phyloP scores from a whole-genome alignment of 2,797 vertebrate genomes.

The Paratrypauchen microcephalus region DNA sequence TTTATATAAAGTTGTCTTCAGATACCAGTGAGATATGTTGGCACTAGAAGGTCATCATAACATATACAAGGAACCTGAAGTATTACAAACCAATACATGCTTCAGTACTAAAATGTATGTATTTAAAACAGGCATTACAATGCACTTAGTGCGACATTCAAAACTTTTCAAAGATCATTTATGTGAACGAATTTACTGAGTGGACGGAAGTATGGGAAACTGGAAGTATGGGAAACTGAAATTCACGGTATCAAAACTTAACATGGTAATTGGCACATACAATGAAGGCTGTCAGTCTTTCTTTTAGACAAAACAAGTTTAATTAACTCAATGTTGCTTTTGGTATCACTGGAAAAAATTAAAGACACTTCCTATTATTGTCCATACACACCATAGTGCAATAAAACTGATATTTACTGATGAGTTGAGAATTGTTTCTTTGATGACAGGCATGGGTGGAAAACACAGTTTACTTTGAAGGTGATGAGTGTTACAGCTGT shows the following conservation, averaged over 20 bases:
- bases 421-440: constrained; percentile 44
- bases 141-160: constrained; percentile 84
- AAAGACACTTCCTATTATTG: constrained; percentile 71
- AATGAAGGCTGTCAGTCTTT: constrained; percentile 69
- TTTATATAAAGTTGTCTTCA: constrained; percentile 71
- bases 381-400: constrained; percentile 71
- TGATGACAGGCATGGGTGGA: constrained; percentile 59
- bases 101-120: constrained; percentile 78
- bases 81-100: constrained; percentile 81
- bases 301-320: constrained; percentile 46
- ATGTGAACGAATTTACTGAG: constrained; percentile 57
- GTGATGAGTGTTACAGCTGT: constrained; percentile 59
- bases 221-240: constrained; percentile 52
- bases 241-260: constrained; percentile 49
- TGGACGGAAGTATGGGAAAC: constrained; percentile 60
- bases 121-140: constrained; percentile 79
- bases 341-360: constrained; percentile 69
- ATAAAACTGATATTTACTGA: constrained; percentile 63
- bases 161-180: constrained; percentile 75
- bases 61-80: constrained; percentile 78
- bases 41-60: constrained; percentile 76
- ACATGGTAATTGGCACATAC: constrained; percentile 67
- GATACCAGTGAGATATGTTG: constrained; percentile 75
- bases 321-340: constrained; percentile 62
- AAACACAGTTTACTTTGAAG: constrained; percentile 57